Evolutionary conservation across 35 echinoderm and acorn worm species (phyloP).

Genomic region (Holothuria glaberrima): DNA sequence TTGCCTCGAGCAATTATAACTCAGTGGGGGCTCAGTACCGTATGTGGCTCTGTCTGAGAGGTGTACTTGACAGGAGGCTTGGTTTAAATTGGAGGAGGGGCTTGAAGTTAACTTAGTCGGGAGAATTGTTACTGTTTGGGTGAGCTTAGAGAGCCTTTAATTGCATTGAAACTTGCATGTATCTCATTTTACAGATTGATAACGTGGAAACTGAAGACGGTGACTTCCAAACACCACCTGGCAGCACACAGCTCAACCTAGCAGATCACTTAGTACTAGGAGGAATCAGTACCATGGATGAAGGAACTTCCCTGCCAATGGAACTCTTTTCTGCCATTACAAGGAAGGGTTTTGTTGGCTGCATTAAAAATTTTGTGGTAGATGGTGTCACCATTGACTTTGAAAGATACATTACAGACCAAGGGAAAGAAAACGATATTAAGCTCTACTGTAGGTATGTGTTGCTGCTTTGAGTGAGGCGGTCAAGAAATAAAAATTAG

Average conservation of each 20-base stretch:
- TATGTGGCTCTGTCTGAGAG: too few species aligned
- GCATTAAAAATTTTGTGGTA: slow-evolving; percentile 80
- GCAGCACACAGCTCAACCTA: slow-evolving; percentile 78
- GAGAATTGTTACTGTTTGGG: too few species aligned
- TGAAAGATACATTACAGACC: slow-evolving; percentile 47
- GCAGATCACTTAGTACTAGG: slow-evolving; percentile 75
- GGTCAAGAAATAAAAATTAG: too few species aligned
- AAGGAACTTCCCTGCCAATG: slow-evolving; percentile 58
- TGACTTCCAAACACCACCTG: slow-evolving; percentile 61
- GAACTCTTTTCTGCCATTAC: slow-evolving; percentile 78
- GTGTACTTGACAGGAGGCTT: too few species aligned
- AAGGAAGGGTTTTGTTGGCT: slow-evolving; percentile 87
- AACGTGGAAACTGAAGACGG: background rate
- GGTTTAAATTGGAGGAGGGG: too few species aligned
- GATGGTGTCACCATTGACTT: slow-evolving; percentile 74
- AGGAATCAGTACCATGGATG: slow-evolving; percentile 66
- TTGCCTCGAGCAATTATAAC: too few species aligned
- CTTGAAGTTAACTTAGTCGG: too few species aligned
- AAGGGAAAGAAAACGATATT: slow-evolving; percentile 54
- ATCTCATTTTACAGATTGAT: background rate
- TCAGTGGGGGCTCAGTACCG: too few species aligned
- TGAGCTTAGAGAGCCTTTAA: too few species aligned
- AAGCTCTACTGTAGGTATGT: slow-evolving; percentile 67
- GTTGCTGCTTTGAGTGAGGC: background rate
- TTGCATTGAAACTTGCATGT: too few species aligned